Evolutionary conservation across 30 jellyfish, hydroid and myxozoan genomes (phyloP), one percentile per base, ranked within the genome.

Genomic region (Aurelia sp.): DNA sequence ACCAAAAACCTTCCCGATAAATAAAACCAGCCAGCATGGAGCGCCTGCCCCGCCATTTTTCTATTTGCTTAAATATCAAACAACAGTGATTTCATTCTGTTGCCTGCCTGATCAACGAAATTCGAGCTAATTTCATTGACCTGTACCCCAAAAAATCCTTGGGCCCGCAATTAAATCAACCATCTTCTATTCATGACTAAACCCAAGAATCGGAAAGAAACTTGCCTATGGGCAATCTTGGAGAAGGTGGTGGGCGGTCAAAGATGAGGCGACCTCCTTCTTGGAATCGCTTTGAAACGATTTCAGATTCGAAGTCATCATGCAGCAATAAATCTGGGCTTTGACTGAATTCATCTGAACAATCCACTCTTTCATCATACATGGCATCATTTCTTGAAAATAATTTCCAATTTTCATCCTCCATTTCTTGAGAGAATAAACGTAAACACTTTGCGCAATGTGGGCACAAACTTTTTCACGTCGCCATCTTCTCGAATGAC

Each of bases 201-300:
- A 44, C 55, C 55, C 4, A 44, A 12, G 8, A 38, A 38, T 38
- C 48, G 8, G 48, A 38, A 1, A 38, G 8, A 0, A 6, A 38
- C 48, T 38, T 38, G 48, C 48, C 48, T 38, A 6, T 38, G 48
- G 48, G 48, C 48, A 38, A 38, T 38, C 48, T 38, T 38, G 48
- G 48, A 38, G 48, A 38, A 4, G 48, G 8, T 38, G 48, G 48
- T 17, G 67, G 33, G 63, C 82, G 40, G 80, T 58, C 83, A 74
- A 83, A 69, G 44, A 35, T 40, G 33, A 83, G 75, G 10, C 91
- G 91, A 13, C 86, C 92, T 13, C 74, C 92, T 83, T 83, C 92
- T 83, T 83, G 81, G 80, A 83, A 83, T 22, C 92, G 86, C 63
- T 71, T 70, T 4, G 80, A 27, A 8, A 83, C 86, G 27, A 83